phyloP scores from a whole-genome alignment of 2,797 vertebrate genomes.

The Gymnoscopelus braueri region DNA sequence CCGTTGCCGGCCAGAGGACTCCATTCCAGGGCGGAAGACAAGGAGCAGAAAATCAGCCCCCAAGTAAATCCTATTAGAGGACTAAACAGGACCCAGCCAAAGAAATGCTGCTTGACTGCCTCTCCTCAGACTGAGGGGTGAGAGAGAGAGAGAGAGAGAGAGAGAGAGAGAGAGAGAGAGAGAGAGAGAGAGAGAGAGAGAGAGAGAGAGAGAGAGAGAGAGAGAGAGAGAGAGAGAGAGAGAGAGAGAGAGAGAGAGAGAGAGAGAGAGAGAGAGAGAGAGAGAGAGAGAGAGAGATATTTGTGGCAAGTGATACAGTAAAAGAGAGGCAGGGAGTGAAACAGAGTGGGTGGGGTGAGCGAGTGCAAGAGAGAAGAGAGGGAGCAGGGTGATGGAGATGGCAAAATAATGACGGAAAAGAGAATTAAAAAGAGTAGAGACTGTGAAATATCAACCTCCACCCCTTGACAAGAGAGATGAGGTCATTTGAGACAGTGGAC shows the following conservation, averaged over 20 bases:
- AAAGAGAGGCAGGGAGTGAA: neutral
- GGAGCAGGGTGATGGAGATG: conserved; percentile 3
- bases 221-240: conserved; percentile 22
- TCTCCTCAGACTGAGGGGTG: neutral
- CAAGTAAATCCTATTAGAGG: conserved; percentile 73
- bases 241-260: neutral
- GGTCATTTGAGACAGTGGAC: conserved; percentile 50
- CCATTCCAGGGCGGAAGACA: conserved; percentile 65
- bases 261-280: neutral
- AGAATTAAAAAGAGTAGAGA: conserved; percentile 5
- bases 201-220: conserved; percentile 18
- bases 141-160: conserved; percentile 21
- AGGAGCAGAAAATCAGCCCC: conserved; percentile 65
- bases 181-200: conserved; percentile 32
- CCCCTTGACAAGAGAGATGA: conserved; percentile 39
- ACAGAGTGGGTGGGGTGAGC: neutral
- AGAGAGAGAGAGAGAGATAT: conserved; percentile 2
- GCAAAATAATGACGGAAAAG: no score
- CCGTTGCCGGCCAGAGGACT: conserved; percentile 64
- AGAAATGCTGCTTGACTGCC: conserved; percentile 50
- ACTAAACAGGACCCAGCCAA: conserved; percentile 70
- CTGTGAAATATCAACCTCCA: conserved; percentile 38
- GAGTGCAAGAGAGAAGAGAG: conserved; percentile 25
- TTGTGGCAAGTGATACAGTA: neutral
- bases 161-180: conserved; percentile 29